These are phyloP conservation scores for Oligia strigilis DNA, from an alignment of 2,888 invertebrate species.

Conservation along the genomic window DNA sequence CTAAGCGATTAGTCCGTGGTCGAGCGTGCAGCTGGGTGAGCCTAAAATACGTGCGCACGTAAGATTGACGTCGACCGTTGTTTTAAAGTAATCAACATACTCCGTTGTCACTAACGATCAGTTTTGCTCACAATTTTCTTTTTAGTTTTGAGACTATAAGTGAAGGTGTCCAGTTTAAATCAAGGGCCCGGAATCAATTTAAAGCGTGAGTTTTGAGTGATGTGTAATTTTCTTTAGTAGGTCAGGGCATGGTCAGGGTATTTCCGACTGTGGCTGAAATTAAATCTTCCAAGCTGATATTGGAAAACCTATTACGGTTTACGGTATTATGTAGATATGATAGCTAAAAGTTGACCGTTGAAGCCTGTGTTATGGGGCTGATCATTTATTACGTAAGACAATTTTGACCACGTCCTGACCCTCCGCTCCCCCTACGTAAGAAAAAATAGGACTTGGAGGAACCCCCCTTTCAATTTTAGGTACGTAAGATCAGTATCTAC, in stretches of 20 bases:
- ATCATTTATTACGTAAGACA: no score
- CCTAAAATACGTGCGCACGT: conserved; percentile 41
- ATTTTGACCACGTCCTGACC: no score
- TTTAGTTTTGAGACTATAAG: conserved; percentile 35
- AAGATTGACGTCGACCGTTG: conserved; percentile 60
- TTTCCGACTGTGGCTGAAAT: conserved; percentile 11
- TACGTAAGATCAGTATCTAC: no score
- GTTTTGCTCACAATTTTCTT: conserved; percentile 42
- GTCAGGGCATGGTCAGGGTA: conserved; percentile 33
- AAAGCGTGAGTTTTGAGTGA: conserved; percentile 31
- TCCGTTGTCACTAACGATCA: conserved; percentile 44
- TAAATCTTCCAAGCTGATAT: conserved; percentile 17
- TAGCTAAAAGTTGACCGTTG: not conserved
- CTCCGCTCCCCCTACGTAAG: no score
- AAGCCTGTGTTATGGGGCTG: not conserved
- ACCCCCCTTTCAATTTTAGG: no score
- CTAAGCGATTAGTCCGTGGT: conserved; percentile 33
- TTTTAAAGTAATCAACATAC: conserved; percentile 57
- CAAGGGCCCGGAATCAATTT: conserved; percentile 22
- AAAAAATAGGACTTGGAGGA: no score
- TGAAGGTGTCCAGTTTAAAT: conserved; percentile 35
- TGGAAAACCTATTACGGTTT: conserved; percentile 9
- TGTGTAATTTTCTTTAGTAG: conserved; percentile 42
- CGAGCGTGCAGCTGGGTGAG: conserved; percentile 23
- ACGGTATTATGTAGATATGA: not conserved